Evolutionary conservation across 2,888 invertebrate species (phyloP), one percentile per base, ranked within the genome.

Genomic region (Ichneumoninae sp.): DNA sequence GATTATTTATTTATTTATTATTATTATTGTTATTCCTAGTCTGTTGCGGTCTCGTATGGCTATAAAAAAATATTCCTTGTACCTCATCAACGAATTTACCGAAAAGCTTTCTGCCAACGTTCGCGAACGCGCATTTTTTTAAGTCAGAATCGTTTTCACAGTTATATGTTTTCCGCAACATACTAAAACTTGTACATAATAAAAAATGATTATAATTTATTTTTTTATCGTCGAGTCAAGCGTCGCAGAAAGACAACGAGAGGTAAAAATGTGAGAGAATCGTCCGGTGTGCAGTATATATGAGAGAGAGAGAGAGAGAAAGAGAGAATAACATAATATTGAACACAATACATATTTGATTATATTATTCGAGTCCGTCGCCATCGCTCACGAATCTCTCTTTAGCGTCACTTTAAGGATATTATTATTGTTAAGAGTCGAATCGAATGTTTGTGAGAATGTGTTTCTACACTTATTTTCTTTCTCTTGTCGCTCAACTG

Each of bases 181-280:
- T 78, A 57, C 82, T 82, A 44, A 76, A 83, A 84, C 69, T 73
- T 85, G 83, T 85, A 83, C 22, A 60, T 60, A 81, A 83, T 86
- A 86, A 22, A 40, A 30, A 79, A 44, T 81, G 54, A 81, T 85
- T 85, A 85, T 81, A 86, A 86, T 86, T 87, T 83, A 86, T 87
- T 86, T 85, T 87, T 83, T 83, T 83, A 87, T 86, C 84, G 70
- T 81, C 74, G 84, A 75, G 81, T 75, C 63, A 69, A 85, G 84
- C 84, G 78, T 78, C 84, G 74, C 47, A 74, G 66, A 79, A 85
- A 85, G 84, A 85, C 84, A 85, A 81, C 78, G 84, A 81, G 81
- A 79, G 84, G 74, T 57, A 70, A 84, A 78, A 57, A 44, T 54
- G 22, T 73, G 80, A 44, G 71, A 57, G 22, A 57, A 57, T 57